Evolutionary conservation across 2,888 invertebrate species (phyloP).

Genomic region (Cerastis leucographa): DNA sequence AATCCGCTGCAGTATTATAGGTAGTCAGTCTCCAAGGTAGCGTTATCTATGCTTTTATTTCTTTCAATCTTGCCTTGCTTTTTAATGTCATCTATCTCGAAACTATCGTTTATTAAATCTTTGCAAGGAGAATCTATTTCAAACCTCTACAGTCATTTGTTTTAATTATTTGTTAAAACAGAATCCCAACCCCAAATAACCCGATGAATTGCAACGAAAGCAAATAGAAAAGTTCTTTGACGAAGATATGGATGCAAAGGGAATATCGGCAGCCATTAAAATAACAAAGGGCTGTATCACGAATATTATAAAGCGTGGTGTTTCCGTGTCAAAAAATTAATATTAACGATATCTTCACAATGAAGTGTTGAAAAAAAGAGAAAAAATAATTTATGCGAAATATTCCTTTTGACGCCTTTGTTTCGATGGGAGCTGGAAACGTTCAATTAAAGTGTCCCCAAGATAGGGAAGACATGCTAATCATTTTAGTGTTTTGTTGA

Average conservation of each 20-base stretch:
- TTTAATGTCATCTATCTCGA: background rate
- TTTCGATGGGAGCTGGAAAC: conserved; percentile 79
- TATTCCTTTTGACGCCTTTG: conserved; percentile 88
- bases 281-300: conserved; percentile 87
- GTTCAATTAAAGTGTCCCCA: conserved; percentile 84
- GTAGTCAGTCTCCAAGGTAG: background rate
- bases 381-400: conserved; percentile 88
- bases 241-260: conserved; percentile 60
- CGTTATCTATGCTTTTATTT: conserved; percentile 8
- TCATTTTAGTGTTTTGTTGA: conserved; percentile 58
- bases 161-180: conserved; percentile 41
- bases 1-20: conserved; percentile 25
- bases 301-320: conserved; percentile 85
- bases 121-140: conserved; percentile 1
- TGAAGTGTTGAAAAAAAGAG: conserved; percentile 86
- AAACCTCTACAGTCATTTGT: conserved; percentile 32
- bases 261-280: conserved; percentile 81
- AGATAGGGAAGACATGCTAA: conserved; percentile 62
- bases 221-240: conserved; percentile 62
- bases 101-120: background rate
- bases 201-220: conserved; percentile 57
- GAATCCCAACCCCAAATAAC: conserved; percentile 35
- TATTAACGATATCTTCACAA: conserved; percentile 90
- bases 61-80: background rate
- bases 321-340: conserved; percentile 90